Conservation (phyloP, 92 coral and sea anemone species). For the Siderastrea siderea region DNA sequence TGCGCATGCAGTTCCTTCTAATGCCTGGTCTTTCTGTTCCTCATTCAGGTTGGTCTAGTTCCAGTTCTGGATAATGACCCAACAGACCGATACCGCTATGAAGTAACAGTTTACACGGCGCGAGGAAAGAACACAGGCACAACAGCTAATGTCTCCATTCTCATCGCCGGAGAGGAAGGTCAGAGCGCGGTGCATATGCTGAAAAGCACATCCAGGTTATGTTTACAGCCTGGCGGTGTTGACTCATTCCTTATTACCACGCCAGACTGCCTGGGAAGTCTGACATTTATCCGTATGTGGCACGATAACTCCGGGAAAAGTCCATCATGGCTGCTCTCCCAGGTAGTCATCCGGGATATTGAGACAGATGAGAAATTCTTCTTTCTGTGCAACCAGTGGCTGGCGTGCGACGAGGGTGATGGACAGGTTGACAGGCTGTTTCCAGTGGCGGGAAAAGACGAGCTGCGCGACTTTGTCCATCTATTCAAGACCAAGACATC, state of each 20-base stretch:
- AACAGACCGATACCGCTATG: conserved; percentile 81
- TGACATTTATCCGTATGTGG: conserved; percentile 92
- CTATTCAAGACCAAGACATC: conserved; percentile 88
- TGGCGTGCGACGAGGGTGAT: conserved; percentile 99
- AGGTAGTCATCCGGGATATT: conserved; percentile 86
- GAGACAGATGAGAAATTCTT: conserved; percentile 87
- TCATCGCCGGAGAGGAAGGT: conserved; percentile 88
- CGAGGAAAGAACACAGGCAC: conserved; percentile 85
- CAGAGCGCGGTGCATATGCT: conserved; percentile 84
- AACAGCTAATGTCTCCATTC: conserved; percentile 85
- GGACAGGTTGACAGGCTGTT: conserved; percentile 95
- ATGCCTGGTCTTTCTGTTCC: neutral
- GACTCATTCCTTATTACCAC: conserved; percentile 94
- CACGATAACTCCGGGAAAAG: conserved; percentile 92
- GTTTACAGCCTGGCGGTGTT: conserved; percentile 82
- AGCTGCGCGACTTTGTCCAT: conserved; percentile 90
- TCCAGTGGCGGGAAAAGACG: conserved; percentile 96
- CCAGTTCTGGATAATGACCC: conserved; percentile 87
- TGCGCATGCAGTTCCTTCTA: neutral
- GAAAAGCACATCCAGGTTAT: conserved; percentile 67
- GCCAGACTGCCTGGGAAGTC: conserved; percentile 84
- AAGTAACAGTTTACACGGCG: conserved; percentile 92
- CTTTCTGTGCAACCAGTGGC: conserved; percentile 94
- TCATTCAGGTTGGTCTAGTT: conserved; percentile 71
- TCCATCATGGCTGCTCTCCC: conserved; percentile 93